Percentiles rank a stretch among this genome's conserved stretches.
Conservation (phyloP, 2,113 vertebrate genomes). For the human (Homo sapiens) region DNA sequence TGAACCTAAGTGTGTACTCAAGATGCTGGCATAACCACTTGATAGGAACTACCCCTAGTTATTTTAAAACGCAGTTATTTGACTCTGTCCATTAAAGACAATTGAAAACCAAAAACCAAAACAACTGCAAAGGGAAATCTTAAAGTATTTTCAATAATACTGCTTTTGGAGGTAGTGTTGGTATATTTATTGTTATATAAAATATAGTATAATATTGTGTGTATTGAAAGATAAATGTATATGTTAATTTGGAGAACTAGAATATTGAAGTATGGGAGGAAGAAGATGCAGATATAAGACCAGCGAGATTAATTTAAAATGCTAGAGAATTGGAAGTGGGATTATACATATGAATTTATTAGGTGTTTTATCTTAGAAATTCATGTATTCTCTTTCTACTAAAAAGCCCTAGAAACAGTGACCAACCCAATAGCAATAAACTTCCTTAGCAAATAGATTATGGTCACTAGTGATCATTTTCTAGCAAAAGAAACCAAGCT, state of each 20-base stretch:
- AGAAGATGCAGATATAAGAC: neutral
- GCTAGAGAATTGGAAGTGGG: neutral
- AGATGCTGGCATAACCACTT: neutral
- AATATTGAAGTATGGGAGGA: neutral
- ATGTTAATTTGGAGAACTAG: neutral
- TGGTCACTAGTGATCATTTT: neutral
- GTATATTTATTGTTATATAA: neutral
- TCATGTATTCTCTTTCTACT: neutral
- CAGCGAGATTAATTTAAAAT: conserved; percentile 26
- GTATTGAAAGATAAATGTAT: neutral
- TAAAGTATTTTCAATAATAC: neutral
- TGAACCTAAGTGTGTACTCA: neutral
- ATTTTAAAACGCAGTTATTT: neutral
- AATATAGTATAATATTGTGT: neutral
- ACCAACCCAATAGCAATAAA: neutral
- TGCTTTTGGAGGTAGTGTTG: neutral
- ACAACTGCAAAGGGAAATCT: neutral
- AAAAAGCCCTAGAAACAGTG: neutral
- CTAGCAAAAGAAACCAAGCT: neutral
- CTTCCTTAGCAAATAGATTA: neutral
- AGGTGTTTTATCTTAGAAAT: neutral
- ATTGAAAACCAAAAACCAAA: neutral
- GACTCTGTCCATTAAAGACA: neutral
- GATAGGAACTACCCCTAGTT: neutral
- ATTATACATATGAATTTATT: neutral